Base-by-base conservation (phyloP, 2,797 vertebrate genomes). In the Xerus rutilus region DNA sequence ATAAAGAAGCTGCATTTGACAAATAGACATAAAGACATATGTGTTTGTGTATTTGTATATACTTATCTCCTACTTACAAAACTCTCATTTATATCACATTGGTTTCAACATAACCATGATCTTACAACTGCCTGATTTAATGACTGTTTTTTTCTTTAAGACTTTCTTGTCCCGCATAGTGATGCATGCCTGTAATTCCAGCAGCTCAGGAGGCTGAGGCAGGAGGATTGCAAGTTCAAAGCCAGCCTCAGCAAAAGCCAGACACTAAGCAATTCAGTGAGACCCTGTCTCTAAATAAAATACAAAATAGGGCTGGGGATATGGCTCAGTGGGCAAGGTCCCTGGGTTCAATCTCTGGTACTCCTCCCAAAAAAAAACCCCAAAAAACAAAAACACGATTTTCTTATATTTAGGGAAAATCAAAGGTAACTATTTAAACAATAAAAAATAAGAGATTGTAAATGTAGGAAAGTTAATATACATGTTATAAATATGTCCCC, bases 21-120 rank as follows among this genome's bases (percentile, higher is more conserved):
- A 88, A 67, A 70, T 23, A 77, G 39, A 83, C 76, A 69, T 47
- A 18, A 73, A 52, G 6, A n/a, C 4, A 54, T 18, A 32, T 59
- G 9, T 20, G 2, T n/a, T 65, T 57, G 39, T 35, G 35, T 57
- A 20, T 89, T 49, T 81, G 0, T 7, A 57, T 17, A 28, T 43
- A 78, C 3, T 30, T 32, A 86, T 47, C 9, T n/a, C 28, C 43
- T 76, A 45, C 39, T 79, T 52, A 43, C 45, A 88, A 74, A 87
- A 45, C 10, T 72, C 52, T 52, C 78, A 10, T 64, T 88, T 76
- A 72, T 32, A 79, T 82, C 39, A 73, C 43, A 47, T 7, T 72
- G 52, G 5, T 84, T 96, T 81, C 72, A 91, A 77, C 91, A 86
- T 67, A 83, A 72, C 15, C 32, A 74, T 85, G 5, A 89, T 91